phyloP scores from a whole-genome alignment of 1,140 invertebrate species.

The Drosophila persimilis region DNA sequence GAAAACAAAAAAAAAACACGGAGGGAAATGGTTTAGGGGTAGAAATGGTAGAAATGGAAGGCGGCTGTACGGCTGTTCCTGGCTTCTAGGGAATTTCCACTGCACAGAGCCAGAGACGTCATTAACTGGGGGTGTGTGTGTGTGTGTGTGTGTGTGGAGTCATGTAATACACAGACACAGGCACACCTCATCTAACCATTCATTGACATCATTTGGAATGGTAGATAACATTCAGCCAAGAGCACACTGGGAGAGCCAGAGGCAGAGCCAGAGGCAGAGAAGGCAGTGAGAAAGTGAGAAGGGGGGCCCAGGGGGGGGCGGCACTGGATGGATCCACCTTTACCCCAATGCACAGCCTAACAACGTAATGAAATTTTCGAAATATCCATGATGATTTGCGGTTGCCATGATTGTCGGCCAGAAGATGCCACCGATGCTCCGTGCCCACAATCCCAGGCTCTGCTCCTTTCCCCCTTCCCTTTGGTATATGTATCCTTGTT shows the following conservation, averaged over 20 bases:
- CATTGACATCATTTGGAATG: constrained; percentile 75
- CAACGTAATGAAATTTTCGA: constrained; percentile 77
- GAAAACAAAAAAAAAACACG: constrained; percentile 45
- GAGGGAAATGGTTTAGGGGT: constrained; percentile 25
- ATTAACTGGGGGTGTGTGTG: constrained; percentile 57
- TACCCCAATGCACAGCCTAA: constrained; percentile 31
- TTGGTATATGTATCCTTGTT: constrained; percentile 34
- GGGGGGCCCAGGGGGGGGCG: constrained; percentile 7
- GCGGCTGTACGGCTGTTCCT: constrained; percentile 30
- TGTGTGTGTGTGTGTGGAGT: constrained; percentile 12
- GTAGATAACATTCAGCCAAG: constrained; percentile 78
- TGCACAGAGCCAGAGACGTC: constrained; percentile 44
- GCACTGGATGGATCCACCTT: constrained; percentile 42
- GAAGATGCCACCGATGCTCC: constrained; percentile 21
- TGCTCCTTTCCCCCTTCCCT: no score
- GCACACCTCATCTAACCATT: constrained; percentile 77
- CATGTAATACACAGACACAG: constrained; percentile 41
- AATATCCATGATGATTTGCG: constrained; percentile 80
- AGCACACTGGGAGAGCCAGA: constrained; percentile 37
- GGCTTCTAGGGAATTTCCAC: constrained; percentile 44
- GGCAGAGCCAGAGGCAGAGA: rapidly evolving
- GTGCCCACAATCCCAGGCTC: no score
- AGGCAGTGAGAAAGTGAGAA: constrained; percentile 3
- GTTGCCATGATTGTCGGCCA: constrained; percentile 69
- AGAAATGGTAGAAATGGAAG: constrained; percentile 42